Evolutionary conservation across 2,888 invertebrate species (phyloP), one percentile per base, ranked within the genome.

Genomic region (Macrosoma leucophasiata): DNA sequence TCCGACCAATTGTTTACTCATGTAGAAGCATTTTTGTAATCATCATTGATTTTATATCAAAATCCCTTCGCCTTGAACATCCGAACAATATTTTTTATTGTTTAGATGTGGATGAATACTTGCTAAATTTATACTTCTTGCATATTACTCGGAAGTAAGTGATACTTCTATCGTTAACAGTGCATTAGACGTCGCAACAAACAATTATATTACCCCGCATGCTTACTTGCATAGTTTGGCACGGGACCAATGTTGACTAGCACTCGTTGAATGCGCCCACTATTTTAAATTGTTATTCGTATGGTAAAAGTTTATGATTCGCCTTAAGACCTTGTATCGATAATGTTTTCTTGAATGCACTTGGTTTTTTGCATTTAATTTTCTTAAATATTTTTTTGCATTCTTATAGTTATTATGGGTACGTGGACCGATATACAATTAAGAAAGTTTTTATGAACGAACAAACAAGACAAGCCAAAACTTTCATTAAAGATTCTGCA

Each of bases 201-300:
- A 76, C 74, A 74, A 76, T 77, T 72, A 74, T 68, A 69, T 62
- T 62, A 61, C 61, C 58, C 56, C 29, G 42, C n/a, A n/a, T n/a
- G n/a, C n/a, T 55, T 50, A 56, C 68, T 65, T 62, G 66, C 66
- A 63, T 63, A 67, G 65, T 72, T 81, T 81, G 81, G 81, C 81
- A 65, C 65, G 39, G 55, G 41, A 75, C 78, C 78, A 79, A 73
- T 58, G 57, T 55, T 52, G 55, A 59, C 61, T 58, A 58, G 61
- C 52, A 64, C 61, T 69, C 71, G 66, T 69, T 65, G 58, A 65
- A 65, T 60, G 65, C 58, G 57, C 53, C 52, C 55, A 65, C 63
- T 69, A 71, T 70, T 75, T 67, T 62, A 58, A 59, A 62, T 67
- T 64, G 61, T 69, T 75, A 75, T 54, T 70, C 62, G 62, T 61